Percentiles rank a stretch among this genome's conserved stretches.
phyloP scores from a whole-genome alignment of 2,113 vertebrate genomes.

The Scytalopus superciliaris region DNA sequence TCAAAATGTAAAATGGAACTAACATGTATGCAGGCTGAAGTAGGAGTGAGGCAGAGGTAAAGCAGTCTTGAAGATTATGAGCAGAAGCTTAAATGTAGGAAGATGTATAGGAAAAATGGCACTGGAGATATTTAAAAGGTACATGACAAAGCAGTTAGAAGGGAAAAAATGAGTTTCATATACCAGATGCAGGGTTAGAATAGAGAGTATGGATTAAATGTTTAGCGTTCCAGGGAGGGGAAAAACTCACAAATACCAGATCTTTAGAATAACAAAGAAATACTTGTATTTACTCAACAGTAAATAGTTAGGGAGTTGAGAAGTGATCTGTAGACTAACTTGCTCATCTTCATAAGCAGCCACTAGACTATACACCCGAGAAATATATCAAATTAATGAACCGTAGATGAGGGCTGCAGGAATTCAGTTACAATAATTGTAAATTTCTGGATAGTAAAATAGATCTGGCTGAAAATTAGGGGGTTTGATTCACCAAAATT shows the following conservation, averaged over 20 bases:
- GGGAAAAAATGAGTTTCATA: not conserved
- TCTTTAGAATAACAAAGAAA: not conserved
- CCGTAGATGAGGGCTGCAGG: not conserved
- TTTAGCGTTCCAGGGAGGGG: not conserved
- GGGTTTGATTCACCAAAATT: not conserved
- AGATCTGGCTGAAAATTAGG: not conserved
- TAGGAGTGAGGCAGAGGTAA: not conserved
- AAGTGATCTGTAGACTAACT: not conserved
- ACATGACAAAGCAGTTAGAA: not conserved
- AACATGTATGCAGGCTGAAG: not conserved
- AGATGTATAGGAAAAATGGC: not conserved
- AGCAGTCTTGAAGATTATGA: not conserved
- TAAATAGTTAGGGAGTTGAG: not conserved
- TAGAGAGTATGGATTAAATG: not conserved
- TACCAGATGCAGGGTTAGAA: rapidly evolving
- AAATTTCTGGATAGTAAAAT: not conserved
- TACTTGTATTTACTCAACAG: not conserved
- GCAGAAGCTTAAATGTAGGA: not conserved
- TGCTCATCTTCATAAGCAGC: not conserved
- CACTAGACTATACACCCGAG: not conserved
- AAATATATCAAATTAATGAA: not conserved
- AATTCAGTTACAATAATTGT: not conserved
- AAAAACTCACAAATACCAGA: not conserved
- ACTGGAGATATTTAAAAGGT: not conserved
- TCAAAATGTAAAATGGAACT: not conserved